phyloP scores from a whole-genome alignment of 2,797 vertebrate genomes.

The Falco columbarius region DNA sequence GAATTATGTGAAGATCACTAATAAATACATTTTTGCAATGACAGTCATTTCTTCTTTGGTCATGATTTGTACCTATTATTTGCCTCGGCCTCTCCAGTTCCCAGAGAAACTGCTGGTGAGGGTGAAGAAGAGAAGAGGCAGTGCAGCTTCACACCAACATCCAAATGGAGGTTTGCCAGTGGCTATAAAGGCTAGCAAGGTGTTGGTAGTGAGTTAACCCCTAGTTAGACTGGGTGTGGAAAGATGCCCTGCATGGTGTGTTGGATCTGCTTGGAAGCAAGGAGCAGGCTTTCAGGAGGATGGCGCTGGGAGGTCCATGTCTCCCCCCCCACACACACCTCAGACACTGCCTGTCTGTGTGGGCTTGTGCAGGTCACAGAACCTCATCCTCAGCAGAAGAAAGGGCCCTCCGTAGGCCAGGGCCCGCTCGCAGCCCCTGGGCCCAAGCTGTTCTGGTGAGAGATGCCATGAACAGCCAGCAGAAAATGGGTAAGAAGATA shows the following conservation, averaged over 20 bases:
- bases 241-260: rapidly evolving
- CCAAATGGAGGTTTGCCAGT: not conserved
- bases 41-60: conserved; percentile 60
- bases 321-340: too few relatives aligned
- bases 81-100: not conserved
- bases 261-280: rapidly evolving
- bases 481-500: not conserved
- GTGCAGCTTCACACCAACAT: not conserved
- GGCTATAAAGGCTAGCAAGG: rapidly evolving
- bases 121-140: not conserved
- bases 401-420: not conserved
- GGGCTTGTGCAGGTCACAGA: not conserved
- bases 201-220: rapidly evolving
- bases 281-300: not conserved
- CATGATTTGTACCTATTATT: conserved; percentile 46
- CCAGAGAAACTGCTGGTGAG: not conserved
- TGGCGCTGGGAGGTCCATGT: rapidly evolving
- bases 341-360: not conserved
- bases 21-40: conserved; percentile 62
- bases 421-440: not conserved
- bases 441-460: not conserved
- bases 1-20: conserved; percentile 67
- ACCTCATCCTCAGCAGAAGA: not conserved
- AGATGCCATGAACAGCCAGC: not conserved
- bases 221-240: not conserved